phyloP scores from a whole-genome alignment of 2,888 invertebrate species.

The Coleophora deauratella region DNA sequence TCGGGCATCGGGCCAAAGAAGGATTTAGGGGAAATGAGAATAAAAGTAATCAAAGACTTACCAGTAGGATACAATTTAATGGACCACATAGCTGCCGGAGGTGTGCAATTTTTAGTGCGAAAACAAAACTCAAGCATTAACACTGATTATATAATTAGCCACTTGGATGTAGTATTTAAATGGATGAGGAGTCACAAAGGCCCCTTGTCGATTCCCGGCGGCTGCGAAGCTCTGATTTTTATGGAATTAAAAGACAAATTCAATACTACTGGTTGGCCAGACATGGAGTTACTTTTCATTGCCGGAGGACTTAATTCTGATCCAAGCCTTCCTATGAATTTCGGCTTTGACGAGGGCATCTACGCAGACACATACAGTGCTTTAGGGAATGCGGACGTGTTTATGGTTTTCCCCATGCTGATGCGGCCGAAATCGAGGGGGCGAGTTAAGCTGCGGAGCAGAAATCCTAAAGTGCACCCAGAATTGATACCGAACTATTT shows the following conservation, averaged over 20 bases:
- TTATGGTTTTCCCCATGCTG: conserved; percentile 79
- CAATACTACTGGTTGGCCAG: conserved; percentile 73
- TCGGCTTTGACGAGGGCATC: conserved; percentile 68
- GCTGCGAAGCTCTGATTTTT: conserved; percentile 79
- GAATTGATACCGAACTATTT: conserved; percentile 88
- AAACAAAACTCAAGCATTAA: conserved; percentile 41
- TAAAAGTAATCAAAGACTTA: conserved; percentile 71
- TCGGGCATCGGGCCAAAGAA: conserved; percentile 82
- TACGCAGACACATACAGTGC: conserved; percentile 50
- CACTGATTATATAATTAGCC: conserved; percentile 49
- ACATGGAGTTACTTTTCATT: conserved; percentile 77
- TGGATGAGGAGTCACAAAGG: conserved; percentile 71
- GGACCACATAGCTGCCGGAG: conserved; percentile 80
- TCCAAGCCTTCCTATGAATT: conserved; percentile 55
- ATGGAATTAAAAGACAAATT: conserved; percentile 75
- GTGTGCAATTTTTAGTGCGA: conserved; percentile 72
- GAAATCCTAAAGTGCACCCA: conserved; percentile 81
- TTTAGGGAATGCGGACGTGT: conserved; percentile 49
- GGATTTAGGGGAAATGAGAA: conserved; percentile 71
- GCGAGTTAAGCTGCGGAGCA: conserved; percentile 77
- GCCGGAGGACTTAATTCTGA: conserved; percentile 70
- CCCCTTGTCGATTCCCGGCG: conserved; percentile 77
- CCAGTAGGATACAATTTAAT: conserved; percentile 80
- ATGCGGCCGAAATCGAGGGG: conserved; percentile 83
- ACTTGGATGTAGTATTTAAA: conserved; percentile 59